Base-by-base conservation (phyloP, 2,888 invertebrate species). In the Alloscopus bannaensis region DNA sequence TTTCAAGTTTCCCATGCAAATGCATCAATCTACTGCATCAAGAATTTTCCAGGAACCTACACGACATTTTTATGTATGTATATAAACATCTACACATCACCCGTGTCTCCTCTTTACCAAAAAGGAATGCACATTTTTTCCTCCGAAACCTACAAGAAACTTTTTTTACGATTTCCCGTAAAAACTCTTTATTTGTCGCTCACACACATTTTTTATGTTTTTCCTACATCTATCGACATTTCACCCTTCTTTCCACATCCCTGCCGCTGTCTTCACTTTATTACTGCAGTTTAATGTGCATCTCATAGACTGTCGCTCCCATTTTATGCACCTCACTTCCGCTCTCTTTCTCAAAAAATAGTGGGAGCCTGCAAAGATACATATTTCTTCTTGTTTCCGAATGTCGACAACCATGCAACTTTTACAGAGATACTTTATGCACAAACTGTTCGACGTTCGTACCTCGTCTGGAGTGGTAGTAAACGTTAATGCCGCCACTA, bases 151-250 rank as follows among this genome's bases (percentile, higher is more conserved):
- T 55, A 28, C 55, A 55, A 20, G 28, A 55, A 45, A 73, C 29
- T 22, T 55, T 59, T 65, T 65, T 65, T 73, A 31, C 40, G 6
- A 18, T 29, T n/a, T 26, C 68, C 24, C 66, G 50, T 75, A 75
- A 75, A 75, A n/a, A n/a, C n/a, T 73, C 47, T 66, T 66, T 73
- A 73, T 73, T 73, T 72, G 64, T 64, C 64, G 64, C 45, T 55
- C 55, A 3, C 64, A 45, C 18, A n/a, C n/a, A n/a, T 36, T 36
- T 36, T 36, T 36, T 36, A 47, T 47, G n/a, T n/a, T 47, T 18
- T 16, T 47, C 47, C 47, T 47, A 6, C 18, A 4, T 47, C 13
- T 6, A 13, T 13, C 13, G 36, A 13, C 8, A 36, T 36, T 36
- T 13, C 36, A 36, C 45, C 18, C 45, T 18, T 16, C 45, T 45